Evolutionary conservation across 2,888 invertebrate species (phyloP), one percentile per base, ranked within the genome.

Genomic region (Teleogryllus oceanicus): DNA sequence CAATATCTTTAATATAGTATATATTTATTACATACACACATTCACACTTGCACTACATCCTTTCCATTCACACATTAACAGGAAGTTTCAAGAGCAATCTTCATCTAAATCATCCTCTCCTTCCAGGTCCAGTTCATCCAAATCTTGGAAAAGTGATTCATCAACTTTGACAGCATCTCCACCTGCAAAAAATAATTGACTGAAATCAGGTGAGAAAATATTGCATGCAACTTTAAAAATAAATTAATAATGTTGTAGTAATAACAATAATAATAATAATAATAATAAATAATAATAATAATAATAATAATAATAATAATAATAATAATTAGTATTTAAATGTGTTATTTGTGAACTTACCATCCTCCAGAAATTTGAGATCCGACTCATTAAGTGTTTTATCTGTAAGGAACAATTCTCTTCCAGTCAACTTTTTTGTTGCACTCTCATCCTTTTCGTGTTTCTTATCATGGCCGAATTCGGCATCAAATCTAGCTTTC

Each of bases 331-430:
- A 37, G 4, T 4, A 37, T 2, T 4, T 8, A 37, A 37, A 37
- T 37, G 37, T 37, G 37, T 37, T 37, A 37, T 37, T 37, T 37
- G 5, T 24, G 5, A 62, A 82, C 81, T 83, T 86, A 91, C 95
- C 95, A 88, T 96, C 97, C 87, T 96, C 94, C 83, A 97, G 89
- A 89, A 97, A 98, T 88, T 96, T 95, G 81, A 99, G 92, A 89
- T 99, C 99, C 8, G 99, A 99, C 85, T 98, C 96, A 88, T 95
- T 96, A 83, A 99, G 91, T 2, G 97, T 95, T 82, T 94, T 94
- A 87, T 99, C 99, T 80, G 92, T 92, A 87, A 98, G 90, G 89
- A 99, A 99, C 80, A 99, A 89, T 87, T 99, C 98, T 86, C 92
- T 92, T 20, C 99, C 99, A 0, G 97, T 97, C 74, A 97, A 88